Conservation (phyloP, 2,113 vertebrate species). For the Bettongia penicillata region DNA sequence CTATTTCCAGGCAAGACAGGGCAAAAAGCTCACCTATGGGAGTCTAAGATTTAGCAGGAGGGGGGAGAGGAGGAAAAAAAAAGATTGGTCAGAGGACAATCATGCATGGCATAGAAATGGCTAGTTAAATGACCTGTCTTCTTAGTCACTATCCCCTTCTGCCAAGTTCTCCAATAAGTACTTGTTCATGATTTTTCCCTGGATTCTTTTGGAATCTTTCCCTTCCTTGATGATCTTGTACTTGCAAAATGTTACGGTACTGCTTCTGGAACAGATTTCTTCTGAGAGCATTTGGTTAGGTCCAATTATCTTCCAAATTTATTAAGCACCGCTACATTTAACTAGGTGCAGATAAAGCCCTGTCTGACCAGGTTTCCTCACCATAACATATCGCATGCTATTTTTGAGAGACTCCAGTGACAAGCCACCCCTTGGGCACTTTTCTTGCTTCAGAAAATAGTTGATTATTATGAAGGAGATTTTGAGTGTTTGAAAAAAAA, state of each 20-base stretch:
- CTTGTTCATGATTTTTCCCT: background rate
- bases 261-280: background rate
- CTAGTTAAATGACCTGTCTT: background rate
- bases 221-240: background rate
- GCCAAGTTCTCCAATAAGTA: background rate
- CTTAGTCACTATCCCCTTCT: too few species aligned
- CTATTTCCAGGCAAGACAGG: too few species aligned
- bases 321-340: background rate
- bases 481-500: background rate
- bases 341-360: background rate
- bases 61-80: background rate
- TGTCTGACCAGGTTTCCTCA: background rate
- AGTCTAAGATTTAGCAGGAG: too few species aligned
- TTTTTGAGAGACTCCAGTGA: background rate
- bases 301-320: background rate
- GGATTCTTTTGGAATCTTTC: background rate
- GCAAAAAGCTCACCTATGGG: too few species aligned
- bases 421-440: background rate
- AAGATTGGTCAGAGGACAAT: background rate
- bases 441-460: slow-evolving; percentile 12
- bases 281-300: background rate
- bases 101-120: background rate
- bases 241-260: background rate
- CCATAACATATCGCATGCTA: background rate
- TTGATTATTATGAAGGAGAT: background rate